Conservation (phyloP, 1,140 invertebrate species). For the Acyrthosiphon pisum region DNA sequence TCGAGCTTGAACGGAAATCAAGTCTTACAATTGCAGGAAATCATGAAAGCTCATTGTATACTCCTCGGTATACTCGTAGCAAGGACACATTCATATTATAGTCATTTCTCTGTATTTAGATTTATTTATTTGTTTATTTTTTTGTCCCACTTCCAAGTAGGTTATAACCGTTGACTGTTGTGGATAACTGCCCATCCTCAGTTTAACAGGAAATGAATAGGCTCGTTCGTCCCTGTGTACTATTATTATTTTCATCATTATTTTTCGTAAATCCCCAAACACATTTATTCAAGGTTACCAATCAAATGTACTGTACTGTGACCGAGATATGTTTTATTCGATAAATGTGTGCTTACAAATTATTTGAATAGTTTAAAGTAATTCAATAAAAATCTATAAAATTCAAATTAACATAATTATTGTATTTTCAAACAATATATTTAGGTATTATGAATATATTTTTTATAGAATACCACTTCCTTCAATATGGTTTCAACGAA, state of each 20-base stretch:
- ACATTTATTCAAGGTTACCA: constrained; percentile 20
- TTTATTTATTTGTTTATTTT: constrained; percentile 18
- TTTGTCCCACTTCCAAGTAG: constrained; percentile 17
- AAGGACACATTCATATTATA: not conserved
- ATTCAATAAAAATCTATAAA: not conserved
- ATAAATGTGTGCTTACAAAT: not conserved
- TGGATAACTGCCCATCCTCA: constrained; percentile 26
- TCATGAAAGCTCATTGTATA: constrained; percentile 42
- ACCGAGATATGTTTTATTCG: not conserved
- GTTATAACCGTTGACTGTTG: not conserved
- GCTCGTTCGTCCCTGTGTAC: constrained; percentile 25
- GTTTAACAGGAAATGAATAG: constrained; percentile 45
- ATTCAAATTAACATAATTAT: too few species aligned
- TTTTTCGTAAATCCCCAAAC: constrained; percentile 32
- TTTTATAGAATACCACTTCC: not conserved
- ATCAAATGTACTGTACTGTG: not conserved
- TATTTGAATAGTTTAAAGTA: not conserved
- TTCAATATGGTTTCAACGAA: not conserved
- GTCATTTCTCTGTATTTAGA: constrained; percentile 12
- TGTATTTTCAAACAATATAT: too few species aligned
- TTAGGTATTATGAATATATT: not conserved
- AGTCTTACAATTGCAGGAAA: constrained; percentile 47
- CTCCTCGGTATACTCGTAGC: not conserved
- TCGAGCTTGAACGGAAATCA: constrained; percentile 17
- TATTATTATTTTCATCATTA: constrained; percentile 41